Evolutionary conservation across 2,888 invertebrate species (phyloP).

Genomic region (Tromatobia lineatoria): DNA sequence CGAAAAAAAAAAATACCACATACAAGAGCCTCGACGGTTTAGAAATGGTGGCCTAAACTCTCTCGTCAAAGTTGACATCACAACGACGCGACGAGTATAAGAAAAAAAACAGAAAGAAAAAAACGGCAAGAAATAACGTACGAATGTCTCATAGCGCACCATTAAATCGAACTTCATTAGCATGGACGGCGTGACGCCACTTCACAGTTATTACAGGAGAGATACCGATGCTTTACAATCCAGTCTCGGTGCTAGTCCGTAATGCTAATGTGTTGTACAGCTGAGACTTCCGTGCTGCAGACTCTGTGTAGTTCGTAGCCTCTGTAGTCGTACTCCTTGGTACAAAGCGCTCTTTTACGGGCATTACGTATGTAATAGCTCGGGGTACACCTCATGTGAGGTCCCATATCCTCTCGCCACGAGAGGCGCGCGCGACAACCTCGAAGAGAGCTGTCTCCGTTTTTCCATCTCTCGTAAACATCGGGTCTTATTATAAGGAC

Average conservation of each 20-base stretch:
- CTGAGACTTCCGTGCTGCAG: slow-evolving; percentile 81
- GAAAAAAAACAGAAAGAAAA: slow-evolving; percentile 36
- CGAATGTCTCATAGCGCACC: slow-evolving; percentile 72
- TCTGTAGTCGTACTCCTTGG: slow-evolving; percentile 49
- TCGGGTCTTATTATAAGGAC: slow-evolving; percentile 54
- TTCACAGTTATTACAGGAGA: slow-evolving; percentile 85
- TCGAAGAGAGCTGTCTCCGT: slow-evolving; percentile 23
- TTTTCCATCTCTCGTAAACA: slow-evolving; percentile 62
- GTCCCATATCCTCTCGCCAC: slow-evolving; percentile 36
- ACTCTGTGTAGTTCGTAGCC: slow-evolving; percentile 16
- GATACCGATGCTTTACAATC: slow-evolving; percentile 84
- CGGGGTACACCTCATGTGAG: slow-evolving; percentile 67
- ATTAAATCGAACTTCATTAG: slow-evolving; percentile 82
- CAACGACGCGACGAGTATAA: slow-evolving; percentile 20
- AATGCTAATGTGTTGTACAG: slow-evolving; percentile 83
- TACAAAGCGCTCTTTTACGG: slow-evolving; percentile 80
- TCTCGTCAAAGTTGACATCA: slow-evolving; percentile 2
- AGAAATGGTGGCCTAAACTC: not conserved
- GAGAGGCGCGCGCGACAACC: slow-evolving; percentile 63
- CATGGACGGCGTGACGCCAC: slow-evolving; percentile 80
- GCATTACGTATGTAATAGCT: slow-evolving; percentile 77
- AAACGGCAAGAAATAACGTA: slow-evolving; percentile 30
- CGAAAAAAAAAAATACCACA: slow-evolving; percentile 23
- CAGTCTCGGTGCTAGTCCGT: slow-evolving; percentile 81
- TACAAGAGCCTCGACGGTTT: not conserved